Base-by-base conservation (phyloP, 2,888 invertebrate species). In the Tromatobia lineatoria region DNA sequence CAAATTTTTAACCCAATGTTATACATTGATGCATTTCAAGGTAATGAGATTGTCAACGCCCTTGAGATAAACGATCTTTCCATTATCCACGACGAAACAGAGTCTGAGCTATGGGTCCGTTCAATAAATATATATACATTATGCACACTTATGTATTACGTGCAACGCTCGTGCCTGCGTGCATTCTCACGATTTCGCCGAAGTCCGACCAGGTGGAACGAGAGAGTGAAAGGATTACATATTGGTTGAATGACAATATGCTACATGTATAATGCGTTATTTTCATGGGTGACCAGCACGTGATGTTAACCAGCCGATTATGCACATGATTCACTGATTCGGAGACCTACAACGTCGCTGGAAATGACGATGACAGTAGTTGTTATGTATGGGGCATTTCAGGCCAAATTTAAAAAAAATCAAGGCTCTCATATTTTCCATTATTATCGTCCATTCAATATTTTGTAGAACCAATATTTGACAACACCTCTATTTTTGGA, bases 171-270 rank as follows among this genome's bases (percentile, higher is more conserved):
- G 50, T 64, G 59, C 70, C 29, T 50, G 80, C 57, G 78, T 52
- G 74, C 64, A 79, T 82, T 85, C 84, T 85, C 79, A 76, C 82
- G 78, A 85, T 75, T 82, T 82, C 78, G 64, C 66, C 70, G 78
- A 78, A 74, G 57, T 82, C 59, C 73, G 66, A 54, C 78, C 84
- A 85, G 78, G 70, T 82, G 78, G 78, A 85, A 79, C 84, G 66
- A 61, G 45, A 77, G 82, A 83, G 84, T 79, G 84, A 85, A 85
- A 82, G 82, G 82, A 82, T 84, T 78, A 59, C 76, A 67, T 73
- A 67, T 80, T 71, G 59, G 75, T 66, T 57, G 71, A 79, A 83
- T 77, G 70, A 71, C 75, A 76, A 66, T 79, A 73, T 57, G 10
- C 20, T 29, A 59, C 61, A 47, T 34, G 34, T 42, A 66, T 34